These are phyloP conservation scores for Acanthacorydalis orientalis DNA, from an alignment of 2,888 invertebrate genomes.

Conservation along the genomic window DNA sequence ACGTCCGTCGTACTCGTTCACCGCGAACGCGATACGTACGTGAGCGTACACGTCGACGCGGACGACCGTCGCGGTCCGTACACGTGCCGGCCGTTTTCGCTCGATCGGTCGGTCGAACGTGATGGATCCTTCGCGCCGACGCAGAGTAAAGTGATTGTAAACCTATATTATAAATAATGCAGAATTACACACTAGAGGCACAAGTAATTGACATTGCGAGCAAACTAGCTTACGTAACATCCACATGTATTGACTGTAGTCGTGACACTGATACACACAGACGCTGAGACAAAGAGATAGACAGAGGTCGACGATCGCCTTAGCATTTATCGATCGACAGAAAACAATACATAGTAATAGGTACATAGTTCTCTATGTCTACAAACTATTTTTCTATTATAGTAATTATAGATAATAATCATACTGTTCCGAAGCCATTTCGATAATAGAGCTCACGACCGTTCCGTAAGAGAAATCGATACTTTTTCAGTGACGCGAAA, in stretches of 20 bases:
- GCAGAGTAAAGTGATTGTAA: conserved; percentile 1
- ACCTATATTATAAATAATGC: conserved; percentile 5
- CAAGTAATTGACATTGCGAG: conserved; percentile 35
- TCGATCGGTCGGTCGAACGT: background rate
- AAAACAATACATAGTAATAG: background rate
- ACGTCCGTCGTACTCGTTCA: too few relatives aligned
- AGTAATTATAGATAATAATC: too few relatives aligned
- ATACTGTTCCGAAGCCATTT: too few relatives aligned
- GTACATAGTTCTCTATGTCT: background rate
- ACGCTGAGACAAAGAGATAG: conserved; percentile 1
- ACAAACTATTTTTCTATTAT: background rate
- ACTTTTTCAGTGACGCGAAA: too few relatives aligned
- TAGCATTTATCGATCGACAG: background rate
- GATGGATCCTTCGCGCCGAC: background rate
- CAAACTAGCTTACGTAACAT: conserved; percentile 5
- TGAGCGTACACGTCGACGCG: too few relatives aligned
- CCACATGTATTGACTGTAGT: conserved; percentile 1
- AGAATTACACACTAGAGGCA: conserved; percentile 27
- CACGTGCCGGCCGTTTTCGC: too few relatives aligned
- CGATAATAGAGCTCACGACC: too few relatives aligned
- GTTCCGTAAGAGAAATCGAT: too few relatives aligned
- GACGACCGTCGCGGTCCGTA: too few relatives aligned
- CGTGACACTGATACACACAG: conserved; percentile 1
- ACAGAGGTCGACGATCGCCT: background rate
- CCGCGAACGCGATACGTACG: too few relatives aligned